Percentiles rank a stretch among this genome's conserved stretches.
Conservation (phyloP, 2,797 vertebrate species). For the Spinus olivaceus region DNA sequence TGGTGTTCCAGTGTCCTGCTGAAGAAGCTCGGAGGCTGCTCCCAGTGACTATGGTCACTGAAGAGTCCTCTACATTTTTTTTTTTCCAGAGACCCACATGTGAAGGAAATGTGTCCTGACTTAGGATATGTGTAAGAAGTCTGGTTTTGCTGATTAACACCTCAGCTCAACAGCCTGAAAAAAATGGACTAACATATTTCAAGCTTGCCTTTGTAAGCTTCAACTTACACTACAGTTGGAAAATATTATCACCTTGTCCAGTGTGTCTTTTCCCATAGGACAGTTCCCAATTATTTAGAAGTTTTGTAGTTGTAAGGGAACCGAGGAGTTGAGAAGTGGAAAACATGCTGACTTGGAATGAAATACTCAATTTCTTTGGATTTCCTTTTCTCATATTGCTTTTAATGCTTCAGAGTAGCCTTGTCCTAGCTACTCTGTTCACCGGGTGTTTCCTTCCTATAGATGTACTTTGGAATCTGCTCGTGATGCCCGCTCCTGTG, state of each 20-base stretch:
- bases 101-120: accelerated
- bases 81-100: accelerated
- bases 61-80: not conserved
- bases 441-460: not conserved
- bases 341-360: not conserved
- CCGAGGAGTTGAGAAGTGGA: not conserved
- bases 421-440: not conserved
- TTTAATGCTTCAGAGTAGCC: not conserved
- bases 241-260: not conserved
- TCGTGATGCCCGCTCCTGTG: accelerated
- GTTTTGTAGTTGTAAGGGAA: not conserved
- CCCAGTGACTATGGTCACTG: accelerated
- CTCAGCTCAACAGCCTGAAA: not conserved
- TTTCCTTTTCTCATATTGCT: not conserved
- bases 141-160: not conserved
- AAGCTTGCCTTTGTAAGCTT: not conserved
- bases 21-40: not conserved
- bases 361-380: not conserved
- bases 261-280: accelerated
- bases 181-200: not conserved
- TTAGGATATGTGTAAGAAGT: not conserved
- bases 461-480: not conserved
- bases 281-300: not conserved
- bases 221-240: not conserved
- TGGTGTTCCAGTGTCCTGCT: not conserved